Conservation (phyloP, 1,140 invertebrate species). For the Aphelenchoides avenae region DNA sequence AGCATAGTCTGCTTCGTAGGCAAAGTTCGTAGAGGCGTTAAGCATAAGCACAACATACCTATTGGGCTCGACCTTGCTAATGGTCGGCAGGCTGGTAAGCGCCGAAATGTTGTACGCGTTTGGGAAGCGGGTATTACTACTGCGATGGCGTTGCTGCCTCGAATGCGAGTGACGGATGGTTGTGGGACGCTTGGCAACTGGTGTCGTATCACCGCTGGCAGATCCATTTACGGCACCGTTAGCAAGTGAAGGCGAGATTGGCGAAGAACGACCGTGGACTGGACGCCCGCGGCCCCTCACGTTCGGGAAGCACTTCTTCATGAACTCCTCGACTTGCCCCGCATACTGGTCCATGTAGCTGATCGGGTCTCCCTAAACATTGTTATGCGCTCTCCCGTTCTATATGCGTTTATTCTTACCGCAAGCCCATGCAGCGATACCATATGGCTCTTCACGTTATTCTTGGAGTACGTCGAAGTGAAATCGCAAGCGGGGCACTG, state of each 20-base stretch:
- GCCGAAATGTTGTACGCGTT: too few relatives aligned
- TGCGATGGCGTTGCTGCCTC: conserved; percentile 2
- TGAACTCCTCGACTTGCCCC: conserved; percentile 45
- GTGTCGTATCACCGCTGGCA: too few relatives aligned
- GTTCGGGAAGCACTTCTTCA: conserved; percentile 50
- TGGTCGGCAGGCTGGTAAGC: too few relatives aligned
- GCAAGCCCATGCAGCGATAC: conserved; percentile 44
- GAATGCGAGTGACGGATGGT: neutral
- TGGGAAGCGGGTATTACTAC: too few relatives aligned
- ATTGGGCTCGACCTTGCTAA: too few relatives aligned
- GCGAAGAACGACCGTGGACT: conserved; percentile 40
- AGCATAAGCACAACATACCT: too few relatives aligned
- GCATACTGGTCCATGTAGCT: conserved; percentile 50
- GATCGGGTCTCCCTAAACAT: conserved; percentile 42
- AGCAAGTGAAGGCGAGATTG: conserved; percentile 3
- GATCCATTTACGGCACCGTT: neutral
- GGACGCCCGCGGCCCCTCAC: conserved; percentile 46
- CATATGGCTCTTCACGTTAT: conserved; percentile 50
- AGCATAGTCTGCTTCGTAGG: too few relatives aligned
- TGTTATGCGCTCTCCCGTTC: neutral
- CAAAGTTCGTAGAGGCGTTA: too few relatives aligned
- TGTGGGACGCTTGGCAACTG: too few relatives aligned
- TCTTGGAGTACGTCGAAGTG: conserved; percentile 49
- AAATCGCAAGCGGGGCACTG: conserved; percentile 47
- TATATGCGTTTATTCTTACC: conserved; percentile 5